These are phyloP conservation scores for Zele albiditarsus DNA, from an alignment of 2,888 invertebrate genomes.

Conservation along the genomic window DNA sequence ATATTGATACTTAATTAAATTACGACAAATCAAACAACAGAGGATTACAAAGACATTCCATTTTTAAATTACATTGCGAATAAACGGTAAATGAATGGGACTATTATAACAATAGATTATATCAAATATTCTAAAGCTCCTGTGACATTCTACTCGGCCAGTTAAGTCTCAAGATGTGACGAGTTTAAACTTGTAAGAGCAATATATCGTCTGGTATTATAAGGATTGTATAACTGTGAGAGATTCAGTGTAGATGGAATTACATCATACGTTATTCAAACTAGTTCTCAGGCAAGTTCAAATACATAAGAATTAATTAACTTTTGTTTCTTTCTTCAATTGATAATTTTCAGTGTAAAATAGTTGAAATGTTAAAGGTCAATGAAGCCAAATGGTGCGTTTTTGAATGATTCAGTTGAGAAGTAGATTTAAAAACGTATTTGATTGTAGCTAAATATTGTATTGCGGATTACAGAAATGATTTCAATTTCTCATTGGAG, in stretches of 20 bases:
- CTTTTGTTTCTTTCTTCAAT: too few relatives aligned
- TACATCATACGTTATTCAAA: background rate
- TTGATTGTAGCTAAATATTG: too few relatives aligned
- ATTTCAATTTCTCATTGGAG: too few relatives aligned
- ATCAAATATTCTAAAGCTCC: background rate
- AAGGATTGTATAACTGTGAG: background rate
- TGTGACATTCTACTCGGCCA: background rate
- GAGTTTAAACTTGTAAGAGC: conserved; percentile 3
- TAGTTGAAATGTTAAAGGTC: too few relatives aligned
- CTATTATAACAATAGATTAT: background rate
- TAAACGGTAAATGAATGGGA: background rate
- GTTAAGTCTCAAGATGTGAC: background rate
- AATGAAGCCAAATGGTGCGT: too few relatives aligned
- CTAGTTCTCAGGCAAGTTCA: too few relatives aligned
- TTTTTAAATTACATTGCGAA: background rate
- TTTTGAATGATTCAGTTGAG: too few relatives aligned
- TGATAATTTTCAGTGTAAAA: too few relatives aligned
- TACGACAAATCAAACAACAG: background rate
- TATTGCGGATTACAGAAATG: too few relatives aligned
- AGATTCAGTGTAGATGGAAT: background rate
- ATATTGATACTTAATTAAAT: background rate
- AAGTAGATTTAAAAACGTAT: too few relatives aligned
- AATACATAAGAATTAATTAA: too few relatives aligned
- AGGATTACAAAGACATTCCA: background rate
- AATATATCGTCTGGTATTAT: conserved; percentile 6